A percentile compares a stretch with the other conserved stretches of the same genome.
Conservation (phyloP, 2,888 invertebrate genomes). For the Parnassius mnemosyne region DNA sequence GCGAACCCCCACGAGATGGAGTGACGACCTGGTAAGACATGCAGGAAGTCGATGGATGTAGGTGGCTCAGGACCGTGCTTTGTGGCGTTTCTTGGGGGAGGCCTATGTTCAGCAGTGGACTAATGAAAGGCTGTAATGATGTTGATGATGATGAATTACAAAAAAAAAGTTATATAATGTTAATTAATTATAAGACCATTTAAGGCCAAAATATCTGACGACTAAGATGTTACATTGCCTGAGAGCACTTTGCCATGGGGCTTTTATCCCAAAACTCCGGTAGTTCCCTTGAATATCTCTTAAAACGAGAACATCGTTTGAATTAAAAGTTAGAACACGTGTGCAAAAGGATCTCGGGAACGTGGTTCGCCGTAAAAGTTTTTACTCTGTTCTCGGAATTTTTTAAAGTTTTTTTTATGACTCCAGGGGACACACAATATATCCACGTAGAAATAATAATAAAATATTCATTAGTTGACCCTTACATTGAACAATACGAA, state of each 20-base stretch:
- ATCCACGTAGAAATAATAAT: background rate
- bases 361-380: conserved; percentile 26
- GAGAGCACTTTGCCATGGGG: conserved; percentile 9
- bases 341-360: conserved; percentile 20
- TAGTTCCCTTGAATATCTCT: conserved; percentile 20
- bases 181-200: conserved; percentile 7
- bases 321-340: conserved; percentile 30
- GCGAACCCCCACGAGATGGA: too few relatives aligned
- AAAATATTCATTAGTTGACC: too few relatives aligned
- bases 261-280: conserved; percentile 22
- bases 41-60: too few relatives aligned
- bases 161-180: background rate
- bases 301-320: conserved; percentile 23
- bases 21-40: too few relatives aligned
- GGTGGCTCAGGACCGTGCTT: too few relatives aligned
- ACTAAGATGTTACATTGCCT: conserved; percentile 10
- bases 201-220: conserved; percentile 11
- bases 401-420: conserved; percentile 17
- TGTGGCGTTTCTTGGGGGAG: too few relatives aligned
- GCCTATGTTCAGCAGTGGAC: too few relatives aligned
- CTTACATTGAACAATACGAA: background rate
- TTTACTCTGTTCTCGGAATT: conserved; percentile 21
- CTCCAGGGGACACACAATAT: background rate
- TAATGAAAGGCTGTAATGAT: too few relatives aligned
- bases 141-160: too few relatives aligned